Evolutionary conservation across 2,797 vertebrate species (phyloP).

Genomic region (Dicrostonyx torquatus): DNA sequence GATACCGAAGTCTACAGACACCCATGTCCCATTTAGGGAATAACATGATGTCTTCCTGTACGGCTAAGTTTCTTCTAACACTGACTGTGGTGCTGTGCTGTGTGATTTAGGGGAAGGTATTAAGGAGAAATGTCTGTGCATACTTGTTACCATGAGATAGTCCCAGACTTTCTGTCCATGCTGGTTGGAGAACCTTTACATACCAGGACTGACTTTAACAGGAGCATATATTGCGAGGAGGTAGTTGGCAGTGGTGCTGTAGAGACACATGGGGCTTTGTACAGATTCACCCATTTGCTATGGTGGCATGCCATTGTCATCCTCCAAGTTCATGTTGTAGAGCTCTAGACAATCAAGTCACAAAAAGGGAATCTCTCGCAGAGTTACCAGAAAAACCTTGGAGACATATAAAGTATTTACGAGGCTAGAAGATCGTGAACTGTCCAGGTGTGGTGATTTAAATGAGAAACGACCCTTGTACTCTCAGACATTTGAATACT

Average conservation of each 20-base stretch:
- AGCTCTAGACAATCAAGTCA: background rate
- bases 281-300: background rate
- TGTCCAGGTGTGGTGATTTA: background rate
- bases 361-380: background rate
- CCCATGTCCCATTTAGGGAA: background rate
- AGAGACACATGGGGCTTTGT: background rate
- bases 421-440: background rate
- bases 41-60: background rate
- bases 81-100: background rate
- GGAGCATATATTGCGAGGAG: background rate
- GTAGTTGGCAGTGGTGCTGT: background rate
- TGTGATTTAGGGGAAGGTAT: background rate
- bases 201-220: background rate
- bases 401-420: background rate
- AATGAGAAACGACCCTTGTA: background rate
- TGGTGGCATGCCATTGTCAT: background rate
- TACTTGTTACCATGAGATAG: background rate
- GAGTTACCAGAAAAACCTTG: background rate
- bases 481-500: background rate
- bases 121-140: no score
- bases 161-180: background rate
- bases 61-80: background rate
- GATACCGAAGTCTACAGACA: background rate
- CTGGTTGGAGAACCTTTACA: background rate
- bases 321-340: background rate